These are phyloP conservation scores for Andrena fulva DNA, from an alignment of 2,888 invertebrate genomes.

Conservation along the genomic window DNA sequence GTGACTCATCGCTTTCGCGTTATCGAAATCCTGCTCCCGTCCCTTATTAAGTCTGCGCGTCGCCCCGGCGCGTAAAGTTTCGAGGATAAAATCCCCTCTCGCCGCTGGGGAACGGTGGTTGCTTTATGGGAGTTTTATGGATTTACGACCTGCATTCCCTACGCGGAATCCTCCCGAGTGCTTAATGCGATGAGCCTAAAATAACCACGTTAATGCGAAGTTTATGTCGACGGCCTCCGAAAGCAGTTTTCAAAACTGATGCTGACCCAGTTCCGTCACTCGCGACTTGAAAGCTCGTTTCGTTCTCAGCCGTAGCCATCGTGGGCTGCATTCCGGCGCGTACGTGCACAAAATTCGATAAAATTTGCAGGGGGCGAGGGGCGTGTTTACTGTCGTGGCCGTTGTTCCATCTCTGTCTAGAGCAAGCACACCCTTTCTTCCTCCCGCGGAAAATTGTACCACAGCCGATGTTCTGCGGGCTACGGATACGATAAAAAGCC, in stretches of 20 bases:
- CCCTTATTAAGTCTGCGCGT: too few relatives aligned
- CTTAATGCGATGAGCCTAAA: slow-evolving; percentile 10
- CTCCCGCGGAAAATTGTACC: background rate
- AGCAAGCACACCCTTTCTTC: slow-evolving; percentile 10
- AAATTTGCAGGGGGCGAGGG: background rate
- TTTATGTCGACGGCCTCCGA: slow-evolving; percentile 32
- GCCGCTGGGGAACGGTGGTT: background rate
- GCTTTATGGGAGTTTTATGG: slow-evolving; percentile 15
- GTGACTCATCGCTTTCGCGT: too few relatives aligned
- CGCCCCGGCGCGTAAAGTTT: too few relatives aligned
- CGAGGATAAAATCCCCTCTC: background rate
- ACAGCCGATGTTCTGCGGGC: background rate
- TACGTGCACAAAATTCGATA: slow-evolving; percentile 32
- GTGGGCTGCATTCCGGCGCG: background rate
- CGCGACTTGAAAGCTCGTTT: slow-evolving; percentile 38
- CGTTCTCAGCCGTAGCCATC: slow-evolving; percentile 36
- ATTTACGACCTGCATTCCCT: background rate
- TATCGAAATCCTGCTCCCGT: too few relatives aligned
- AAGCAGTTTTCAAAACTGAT: slow-evolving; percentile 53
- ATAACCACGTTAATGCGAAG: slow-evolving; percentile 37
- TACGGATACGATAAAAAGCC: background rate
- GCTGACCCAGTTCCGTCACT: slow-evolving; percentile 49
- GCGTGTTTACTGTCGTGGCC: background rate
- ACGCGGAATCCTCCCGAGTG: background rate
- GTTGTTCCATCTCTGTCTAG: background rate